phyloP scores from a whole-genome alignment of 2,113 vertebrate species.

The Coptodon rendalli region DNA sequence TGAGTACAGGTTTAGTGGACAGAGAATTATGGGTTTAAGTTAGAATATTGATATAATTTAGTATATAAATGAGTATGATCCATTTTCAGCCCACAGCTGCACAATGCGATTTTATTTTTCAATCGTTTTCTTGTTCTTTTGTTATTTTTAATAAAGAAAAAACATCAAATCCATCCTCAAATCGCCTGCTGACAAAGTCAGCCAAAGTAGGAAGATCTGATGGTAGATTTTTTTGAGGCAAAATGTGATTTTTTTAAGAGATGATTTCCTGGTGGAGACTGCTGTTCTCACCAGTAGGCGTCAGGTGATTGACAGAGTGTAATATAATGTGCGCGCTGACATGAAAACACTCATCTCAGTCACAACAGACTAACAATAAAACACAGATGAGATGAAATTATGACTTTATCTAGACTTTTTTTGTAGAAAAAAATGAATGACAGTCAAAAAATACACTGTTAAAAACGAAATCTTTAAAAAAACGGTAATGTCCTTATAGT shows the following conservation, averaged over 20 bases:
- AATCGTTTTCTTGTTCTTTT: not conserved
- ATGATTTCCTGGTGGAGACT: not conserved
- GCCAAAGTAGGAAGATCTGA: not conserved
- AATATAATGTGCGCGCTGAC: not conserved
- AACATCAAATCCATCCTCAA: not conserved
- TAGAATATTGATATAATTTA: not conserved
- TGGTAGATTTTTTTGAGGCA: not conserved
- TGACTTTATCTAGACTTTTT: not conserved
- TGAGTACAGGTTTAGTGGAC: not conserved
- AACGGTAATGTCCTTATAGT: not conserved
- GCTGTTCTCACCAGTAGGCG: conserved; percentile 1
- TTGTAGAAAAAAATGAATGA: not conserved
- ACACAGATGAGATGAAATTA: conserved; percentile 30
- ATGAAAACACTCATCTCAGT: conserved; percentile 21
- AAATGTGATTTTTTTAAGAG: not conserved
- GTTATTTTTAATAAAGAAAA: not conserved
- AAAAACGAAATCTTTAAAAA: rapidly evolving
- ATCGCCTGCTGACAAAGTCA: not conserved
- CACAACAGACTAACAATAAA: conserved; percentile 7
- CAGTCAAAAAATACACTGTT: not conserved
- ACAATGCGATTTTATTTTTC: not conserved
- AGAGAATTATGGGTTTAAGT: not conserved
- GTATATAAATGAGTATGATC: not conserved
- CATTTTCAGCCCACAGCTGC: not conserved
- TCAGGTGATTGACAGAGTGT: conserved; percentile 35